Conservation (phyloP, 2,888 invertebrate genomes). For the Halictus quadricinctus region DNA sequence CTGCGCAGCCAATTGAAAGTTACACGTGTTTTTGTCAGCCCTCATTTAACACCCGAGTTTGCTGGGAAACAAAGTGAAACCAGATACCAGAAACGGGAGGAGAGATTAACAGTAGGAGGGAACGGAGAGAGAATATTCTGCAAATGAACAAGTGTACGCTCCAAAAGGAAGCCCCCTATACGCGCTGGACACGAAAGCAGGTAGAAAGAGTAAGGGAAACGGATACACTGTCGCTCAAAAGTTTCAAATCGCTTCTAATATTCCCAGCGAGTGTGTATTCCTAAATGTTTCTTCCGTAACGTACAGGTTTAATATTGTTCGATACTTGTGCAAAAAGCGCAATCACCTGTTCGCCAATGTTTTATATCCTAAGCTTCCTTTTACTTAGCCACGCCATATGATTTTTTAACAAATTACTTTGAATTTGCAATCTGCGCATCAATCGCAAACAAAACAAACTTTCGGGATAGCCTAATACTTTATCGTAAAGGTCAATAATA, state of each 20-base stretch:
- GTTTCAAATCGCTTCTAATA: not conserved
- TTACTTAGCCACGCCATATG: no score
- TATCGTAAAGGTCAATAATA: not conserved
- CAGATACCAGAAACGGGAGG: slow-evolving; percentile 57
- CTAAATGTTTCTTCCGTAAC: no score
- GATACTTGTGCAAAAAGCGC: no score
- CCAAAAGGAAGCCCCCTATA: slow-evolving; percentile 61
- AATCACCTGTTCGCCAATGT: no score
- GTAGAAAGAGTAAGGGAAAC: slow-evolving; percentile 58
- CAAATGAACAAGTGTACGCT: slow-evolving; percentile 47
- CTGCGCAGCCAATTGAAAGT: slow-evolving; percentile 76
- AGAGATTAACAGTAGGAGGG: slow-evolving; percentile 45
- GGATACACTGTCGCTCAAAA: slow-evolving; percentile 48
- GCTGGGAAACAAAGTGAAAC: slow-evolving; percentile 59
- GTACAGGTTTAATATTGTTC: no score
- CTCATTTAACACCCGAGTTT: slow-evolving; percentile 68
- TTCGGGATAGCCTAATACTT: not conserved
- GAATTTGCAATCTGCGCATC: no score
- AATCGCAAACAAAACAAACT: no score
- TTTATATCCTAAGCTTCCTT: no score
- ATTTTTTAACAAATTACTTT: no score
- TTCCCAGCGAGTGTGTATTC: no score
- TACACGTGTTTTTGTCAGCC: slow-evolving; percentile 79
- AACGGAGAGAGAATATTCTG: slow-evolving; percentile 28
- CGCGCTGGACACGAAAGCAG: slow-evolving; percentile 50